These are phyloP conservation scores for Lepidurus couesii DNA, from an alignment of 1,140 invertebrate genomes.

Conservation along the genomic window DNA sequence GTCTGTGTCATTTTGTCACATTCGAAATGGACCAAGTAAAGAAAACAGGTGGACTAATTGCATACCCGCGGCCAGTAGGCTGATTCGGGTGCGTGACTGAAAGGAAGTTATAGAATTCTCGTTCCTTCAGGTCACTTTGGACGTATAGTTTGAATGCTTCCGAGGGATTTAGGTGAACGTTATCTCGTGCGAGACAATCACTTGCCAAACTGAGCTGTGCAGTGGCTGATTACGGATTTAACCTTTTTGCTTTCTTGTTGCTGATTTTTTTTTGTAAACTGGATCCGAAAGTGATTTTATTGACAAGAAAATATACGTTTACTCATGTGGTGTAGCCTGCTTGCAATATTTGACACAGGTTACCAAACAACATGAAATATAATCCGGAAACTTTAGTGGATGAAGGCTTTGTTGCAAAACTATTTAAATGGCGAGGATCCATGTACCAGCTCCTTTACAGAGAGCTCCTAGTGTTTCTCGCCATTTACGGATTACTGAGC, in stretches of 20 bases:
- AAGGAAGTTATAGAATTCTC: not conserved
- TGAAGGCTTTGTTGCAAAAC: slow-evolving; percentile 54
- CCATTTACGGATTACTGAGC: slow-evolving; percentile 56
- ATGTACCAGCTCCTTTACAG: slow-evolving; percentile 69
- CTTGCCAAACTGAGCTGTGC: not conserved
- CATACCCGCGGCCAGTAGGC: not conserved
- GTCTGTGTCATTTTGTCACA: not conserved
- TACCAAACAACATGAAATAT: not conserved
- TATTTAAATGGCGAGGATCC: slow-evolving; percentile 67
- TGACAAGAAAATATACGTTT: not conserved
- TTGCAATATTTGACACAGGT: not conserved
- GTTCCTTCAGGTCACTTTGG: not conserved
- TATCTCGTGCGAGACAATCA: not conserved
- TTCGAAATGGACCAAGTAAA: not conserved
- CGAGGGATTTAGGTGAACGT: not conserved
- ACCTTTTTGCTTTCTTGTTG: not conserved
- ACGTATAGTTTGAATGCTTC: not conserved
- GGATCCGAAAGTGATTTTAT: not conserved
- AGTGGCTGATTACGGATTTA: not conserved
- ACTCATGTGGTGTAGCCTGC: not conserved
- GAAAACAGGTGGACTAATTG: not conserved
- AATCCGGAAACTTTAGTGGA: not conserved
- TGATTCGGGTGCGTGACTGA: not conserved
- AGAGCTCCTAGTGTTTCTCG: slow-evolving; percentile 59
- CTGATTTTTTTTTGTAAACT: not conserved